A percentile compares a stretch with the other conserved stretches of the same genome.
Evolutionary conservation across 2,888 invertebrate species (phyloP).

Genomic region (Altica lythri): DNA sequence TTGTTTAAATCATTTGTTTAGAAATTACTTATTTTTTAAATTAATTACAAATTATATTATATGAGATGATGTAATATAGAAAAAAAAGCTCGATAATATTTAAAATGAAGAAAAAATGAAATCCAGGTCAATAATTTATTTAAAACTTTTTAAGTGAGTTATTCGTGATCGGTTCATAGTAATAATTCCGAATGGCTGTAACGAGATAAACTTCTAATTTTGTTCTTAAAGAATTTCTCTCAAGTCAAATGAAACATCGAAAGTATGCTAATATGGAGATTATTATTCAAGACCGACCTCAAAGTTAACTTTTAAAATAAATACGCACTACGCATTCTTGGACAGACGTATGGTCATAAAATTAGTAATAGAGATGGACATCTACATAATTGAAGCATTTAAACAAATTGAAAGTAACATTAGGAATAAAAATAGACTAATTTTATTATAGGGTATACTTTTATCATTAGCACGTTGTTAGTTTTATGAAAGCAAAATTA

Average conservation of each 20-base stretch:
- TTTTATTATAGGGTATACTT: too few relatives aligned
- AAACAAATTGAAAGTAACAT: not conserved
- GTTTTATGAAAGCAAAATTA: too few relatives aligned
- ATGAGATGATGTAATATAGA: slow-evolving; percentile 5
- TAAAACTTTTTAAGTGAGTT: not conserved
- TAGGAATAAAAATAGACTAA: too few relatives aligned
- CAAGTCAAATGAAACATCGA: slow-evolving; percentile 22
- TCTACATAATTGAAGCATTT: not conserved
- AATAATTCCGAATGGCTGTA: slow-evolving; percentile 11
- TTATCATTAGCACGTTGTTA: too few relatives aligned
- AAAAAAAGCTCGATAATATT: slow-evolving; percentile 8
- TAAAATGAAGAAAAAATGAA: slow-evolving; percentile 5
- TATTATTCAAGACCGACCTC: slow-evolving; percentile 31
- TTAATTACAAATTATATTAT: not conserved
- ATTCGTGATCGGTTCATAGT: slow-evolving; percentile 1
- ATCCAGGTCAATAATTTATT: not conserved
- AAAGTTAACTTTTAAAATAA: slow-evolving; percentile 20
- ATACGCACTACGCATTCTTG: slow-evolving; percentile 1
- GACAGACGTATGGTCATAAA: not conserved
- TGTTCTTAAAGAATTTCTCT: slow-evolving; percentile 15
- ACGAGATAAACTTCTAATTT: slow-evolving; percentile 12
- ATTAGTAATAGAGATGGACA: slow-evolving; percentile 2
- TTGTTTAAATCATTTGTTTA: too few relatives aligned
- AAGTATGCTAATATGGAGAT: slow-evolving; percentile 34
- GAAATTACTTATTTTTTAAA: too few relatives aligned